A percentile compares a stretch with the other conserved stretches of the same genome.
phyloP scores from a whole-genome alignment of 2,797 vertebrate species.

The Chanos chanos region DNA sequence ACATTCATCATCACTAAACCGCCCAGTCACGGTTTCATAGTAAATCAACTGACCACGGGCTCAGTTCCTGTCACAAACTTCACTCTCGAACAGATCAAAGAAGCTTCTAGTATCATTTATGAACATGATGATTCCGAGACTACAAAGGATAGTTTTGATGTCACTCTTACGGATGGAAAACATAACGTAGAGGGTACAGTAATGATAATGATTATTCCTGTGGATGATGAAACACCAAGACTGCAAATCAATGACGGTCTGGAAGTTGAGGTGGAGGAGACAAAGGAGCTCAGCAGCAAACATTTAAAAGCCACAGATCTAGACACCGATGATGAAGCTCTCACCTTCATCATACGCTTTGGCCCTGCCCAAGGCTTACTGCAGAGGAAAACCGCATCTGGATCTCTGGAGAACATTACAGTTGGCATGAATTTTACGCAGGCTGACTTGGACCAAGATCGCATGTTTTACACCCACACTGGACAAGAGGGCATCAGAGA shows the following conservation, averaged over 20 bases:
- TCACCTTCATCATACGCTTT: conserved; percentile 78
- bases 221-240: conserved; percentile 92
- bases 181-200: conserved; percentile 75
- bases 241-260: conserved; percentile 89
- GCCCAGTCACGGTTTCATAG: conserved; percentile 82
- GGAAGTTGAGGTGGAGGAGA: conserved; percentile 85
- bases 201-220: conserved; percentile 78
- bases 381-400: conserved; percentile 68
- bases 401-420: conserved; percentile 80
- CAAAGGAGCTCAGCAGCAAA: conserved; percentile 78
- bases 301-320: conserved; percentile 89
- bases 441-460: conserved; percentile 79
- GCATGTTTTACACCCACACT: conserved; percentile 80
- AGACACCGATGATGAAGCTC: conserved; percentile 85
- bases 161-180: conserved; percentile 85
- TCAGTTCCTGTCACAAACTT: conserved; percentile 82
- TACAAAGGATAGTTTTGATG: conserved; percentile 84
- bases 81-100: conserved; percentile 83
- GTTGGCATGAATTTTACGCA: conserved; percentile 94
- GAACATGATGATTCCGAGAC: conserved; percentile 95
- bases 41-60: conserved; percentile 85
- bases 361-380: conserved; percentile 84
- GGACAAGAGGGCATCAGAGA: conserved; percentile 87
- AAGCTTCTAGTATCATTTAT: conserved; percentile 90
- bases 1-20: conserved; percentile 78